A percentile compares a stretch with the other conserved stretches of the same genome.
Conservation (phyloP, 2,797 vertebrate species). For the Potorous gilbertii region DNA sequence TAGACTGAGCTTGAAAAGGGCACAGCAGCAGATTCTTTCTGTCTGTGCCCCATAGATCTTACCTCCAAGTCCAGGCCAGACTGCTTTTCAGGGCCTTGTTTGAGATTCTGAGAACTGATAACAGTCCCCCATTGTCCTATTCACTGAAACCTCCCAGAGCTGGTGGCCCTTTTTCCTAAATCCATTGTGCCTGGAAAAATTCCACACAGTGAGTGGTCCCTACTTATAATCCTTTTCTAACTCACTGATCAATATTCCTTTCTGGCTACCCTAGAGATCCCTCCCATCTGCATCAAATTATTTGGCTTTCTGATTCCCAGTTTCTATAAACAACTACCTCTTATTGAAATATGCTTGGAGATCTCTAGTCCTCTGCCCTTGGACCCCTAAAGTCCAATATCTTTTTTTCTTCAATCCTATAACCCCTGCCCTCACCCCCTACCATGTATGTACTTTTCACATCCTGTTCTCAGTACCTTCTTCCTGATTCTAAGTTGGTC, state of each 20-base stretch:
- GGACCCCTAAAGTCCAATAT: neutral
- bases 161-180: neutral
- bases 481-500: neutral
- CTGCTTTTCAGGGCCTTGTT: neutral
- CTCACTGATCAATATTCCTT: conserved; percentile 10
- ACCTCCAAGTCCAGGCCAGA: rapidly evolving
- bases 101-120: neutral
- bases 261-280: conserved; percentile 29
- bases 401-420: neutral
- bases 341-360: neutral
- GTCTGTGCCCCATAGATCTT: neutral
- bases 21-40: neutral
- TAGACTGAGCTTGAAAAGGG: neutral
- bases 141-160: rapidly evolving
- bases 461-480: conserved; percentile 12
- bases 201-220: neutral
- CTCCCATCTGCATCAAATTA: conserved; percentile 45
- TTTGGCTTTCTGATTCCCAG: conserved; percentile 15
- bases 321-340: conserved; percentile 30
- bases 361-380: neutral
- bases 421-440: neutral
- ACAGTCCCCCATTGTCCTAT: neutral
- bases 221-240: neutral
- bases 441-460: neutral
- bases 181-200: neutral